These are phyloP conservation scores for Beris chalybata DNA, from an alignment of 2,888 invertebrate species.

Conservation along the genomic window DNA sequence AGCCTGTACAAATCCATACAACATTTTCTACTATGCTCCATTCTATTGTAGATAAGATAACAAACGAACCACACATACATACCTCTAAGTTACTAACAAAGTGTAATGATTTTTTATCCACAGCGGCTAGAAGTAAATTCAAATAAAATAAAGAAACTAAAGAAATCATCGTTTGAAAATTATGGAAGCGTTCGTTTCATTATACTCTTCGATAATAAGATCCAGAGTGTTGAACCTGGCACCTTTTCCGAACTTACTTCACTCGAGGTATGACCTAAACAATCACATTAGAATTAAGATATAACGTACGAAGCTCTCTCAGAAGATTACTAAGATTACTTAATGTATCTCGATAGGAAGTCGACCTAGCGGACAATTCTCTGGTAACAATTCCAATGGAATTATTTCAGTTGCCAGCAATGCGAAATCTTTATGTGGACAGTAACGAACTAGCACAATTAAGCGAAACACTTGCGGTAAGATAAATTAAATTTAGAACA, in stretches of 20 bases:
- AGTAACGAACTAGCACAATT: conserved; percentile 51
- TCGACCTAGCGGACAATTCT: conserved; percentile 55
- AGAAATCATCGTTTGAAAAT: conserved; percentile 50
- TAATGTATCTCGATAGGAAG: conserved; percentile 47
- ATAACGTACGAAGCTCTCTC: not conserved
- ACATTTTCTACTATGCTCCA: too few species aligned
- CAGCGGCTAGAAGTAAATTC: conserved; percentile 54
- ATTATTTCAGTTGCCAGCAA: conserved; percentile 60
- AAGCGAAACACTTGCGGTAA: conserved; percentile 47
- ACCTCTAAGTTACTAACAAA: not conserved
- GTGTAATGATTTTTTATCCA: conserved; percentile 37
- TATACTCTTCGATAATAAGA: conserved; percentile 55
- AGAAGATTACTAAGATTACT: not conserved
- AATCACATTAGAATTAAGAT: not conserved
- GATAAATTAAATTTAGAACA: not conserved
- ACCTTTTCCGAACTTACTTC: conserved; percentile 51
- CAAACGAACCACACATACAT: too few species aligned
- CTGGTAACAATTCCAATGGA: conserved; percentile 53
- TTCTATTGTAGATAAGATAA: too few species aligned
- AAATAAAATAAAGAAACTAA: conserved; percentile 55
- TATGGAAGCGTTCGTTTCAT: conserved; percentile 51
- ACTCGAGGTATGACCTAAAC: conserved; percentile 49
- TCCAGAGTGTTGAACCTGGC: conserved; percentile 53
- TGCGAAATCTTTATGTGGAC: conserved; percentile 65
- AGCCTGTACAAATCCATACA: too few species aligned